Evolutionary conservation across 2,888 invertebrate genomes (phyloP).

Genomic region (Muschampia plurimacula): DNA sequence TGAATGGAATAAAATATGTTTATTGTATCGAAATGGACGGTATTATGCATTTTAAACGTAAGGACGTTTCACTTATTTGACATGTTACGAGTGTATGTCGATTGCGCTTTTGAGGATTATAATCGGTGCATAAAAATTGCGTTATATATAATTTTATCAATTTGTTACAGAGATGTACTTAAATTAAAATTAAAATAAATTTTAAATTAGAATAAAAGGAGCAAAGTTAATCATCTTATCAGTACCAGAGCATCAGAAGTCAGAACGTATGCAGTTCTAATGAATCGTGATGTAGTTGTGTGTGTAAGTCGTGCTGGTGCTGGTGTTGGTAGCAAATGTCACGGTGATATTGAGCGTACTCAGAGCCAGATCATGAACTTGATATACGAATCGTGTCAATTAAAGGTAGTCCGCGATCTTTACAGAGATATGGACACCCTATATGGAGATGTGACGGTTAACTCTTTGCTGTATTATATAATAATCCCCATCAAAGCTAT

Average conservation of each 20-base stretch:
- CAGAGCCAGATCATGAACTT: constrained; percentile 6
- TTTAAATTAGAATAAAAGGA: not conserved
- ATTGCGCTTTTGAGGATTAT: too few relatives aligned
- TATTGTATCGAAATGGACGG: too few relatives aligned
- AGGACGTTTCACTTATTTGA: too few relatives aligned
- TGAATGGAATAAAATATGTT: too few relatives aligned
- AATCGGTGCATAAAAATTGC: too few relatives aligned
- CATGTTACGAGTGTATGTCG: too few relatives aligned
- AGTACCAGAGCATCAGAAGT: not conserved
- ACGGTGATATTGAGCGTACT: not conserved
- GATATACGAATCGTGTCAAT: constrained; percentile 3
- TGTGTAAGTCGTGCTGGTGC: not conserved
- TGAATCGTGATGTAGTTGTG: not conserved
- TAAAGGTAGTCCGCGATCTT: not conserved
- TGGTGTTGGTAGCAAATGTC: not conserved
- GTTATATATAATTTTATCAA: too few relatives aligned
- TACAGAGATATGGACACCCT: too few relatives aligned
- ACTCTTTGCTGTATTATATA: not conserved
- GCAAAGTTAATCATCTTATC: not conserved
- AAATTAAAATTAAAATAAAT: too few relatives aligned
- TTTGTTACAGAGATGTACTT: too few relatives aligned
- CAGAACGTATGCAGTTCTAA: not conserved
- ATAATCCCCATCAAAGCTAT: not conserved
- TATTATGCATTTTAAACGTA: too few relatives aligned
- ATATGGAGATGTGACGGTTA: too few relatives aligned